Evolutionary conservation across 2,888 invertebrate genomes (phyloP).

Genomic region (Hylaea fasciaria): DNA sequence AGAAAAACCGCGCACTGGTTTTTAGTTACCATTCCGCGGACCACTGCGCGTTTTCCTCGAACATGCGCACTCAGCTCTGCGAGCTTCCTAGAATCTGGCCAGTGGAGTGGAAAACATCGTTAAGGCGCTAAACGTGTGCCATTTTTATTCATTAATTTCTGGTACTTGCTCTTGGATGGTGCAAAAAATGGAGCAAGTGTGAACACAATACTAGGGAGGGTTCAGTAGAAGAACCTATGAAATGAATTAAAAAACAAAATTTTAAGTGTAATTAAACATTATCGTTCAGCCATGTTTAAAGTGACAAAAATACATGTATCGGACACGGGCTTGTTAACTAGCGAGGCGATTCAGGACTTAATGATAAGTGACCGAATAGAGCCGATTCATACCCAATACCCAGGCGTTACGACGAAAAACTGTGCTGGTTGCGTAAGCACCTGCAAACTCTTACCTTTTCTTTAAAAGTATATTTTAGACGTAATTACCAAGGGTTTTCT

Average conservation of each 20-base stretch:
- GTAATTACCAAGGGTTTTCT: too few relatives aligned
- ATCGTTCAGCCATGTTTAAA: too few relatives aligned
- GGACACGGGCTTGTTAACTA: too few relatives aligned
- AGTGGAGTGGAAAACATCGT: constrained; percentile 48
- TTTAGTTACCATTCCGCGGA: constrained; percentile 48
- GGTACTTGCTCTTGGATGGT: constrained; percentile 39
- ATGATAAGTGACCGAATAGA: too few relatives aligned
- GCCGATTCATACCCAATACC: too few relatives aligned
- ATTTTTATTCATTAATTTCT: constrained; percentile 50
- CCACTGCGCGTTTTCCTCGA: constrained; percentile 54
- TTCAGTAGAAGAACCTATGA: constrained; percentile 30
- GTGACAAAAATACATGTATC: too few relatives aligned
- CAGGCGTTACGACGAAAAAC: too few relatives aligned
- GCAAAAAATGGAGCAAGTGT: constrained; percentile 42
- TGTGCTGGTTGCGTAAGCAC: too few relatives aligned
- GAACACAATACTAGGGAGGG: constrained; percentile 34
- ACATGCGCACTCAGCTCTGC: constrained; percentile 45
- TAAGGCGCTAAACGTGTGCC: constrained; percentile 40
- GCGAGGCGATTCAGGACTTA: too few relatives aligned
- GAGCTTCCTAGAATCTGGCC: constrained; percentile 52
- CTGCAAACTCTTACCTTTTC: too few relatives aligned
- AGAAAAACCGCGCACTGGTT: constrained; percentile 39
- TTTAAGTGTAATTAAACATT: too few relatives aligned
- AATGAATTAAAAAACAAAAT: background rate
- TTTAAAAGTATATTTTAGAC: too few relatives aligned